Conservation (phyloP, 2,888 invertebrate species). For the Sinopyrophorus schimmeli region DNA sequence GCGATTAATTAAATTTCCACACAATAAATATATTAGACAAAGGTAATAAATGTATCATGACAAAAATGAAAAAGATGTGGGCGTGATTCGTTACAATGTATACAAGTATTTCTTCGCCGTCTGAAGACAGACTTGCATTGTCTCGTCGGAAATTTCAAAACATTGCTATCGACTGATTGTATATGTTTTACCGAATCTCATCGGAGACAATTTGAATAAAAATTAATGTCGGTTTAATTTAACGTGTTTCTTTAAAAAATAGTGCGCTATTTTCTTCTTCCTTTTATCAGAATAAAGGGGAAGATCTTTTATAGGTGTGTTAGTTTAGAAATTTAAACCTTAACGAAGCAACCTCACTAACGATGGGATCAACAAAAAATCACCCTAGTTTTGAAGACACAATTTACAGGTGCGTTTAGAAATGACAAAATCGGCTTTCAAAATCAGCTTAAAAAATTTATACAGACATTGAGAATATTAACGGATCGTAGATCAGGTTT, state of each 20-base stretch:
- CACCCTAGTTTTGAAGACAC: slow-evolving; percentile 8
- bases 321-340: slow-evolving; percentile 23
- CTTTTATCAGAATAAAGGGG: slow-evolving; percentile 4
- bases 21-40: not conserved
- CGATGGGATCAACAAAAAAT: slow-evolving; percentile 19
- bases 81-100: slow-evolving; percentile 16
- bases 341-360: slow-evolving; percentile 22
- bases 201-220: too few relatives aligned
- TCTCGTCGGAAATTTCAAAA: too few relatives aligned
- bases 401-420: slow-evolving; percentile 9
- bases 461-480: too few relatives aligned
- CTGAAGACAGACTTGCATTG: slow-evolving; percentile 1
- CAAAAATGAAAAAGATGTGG: slow-evolving; percentile 16
- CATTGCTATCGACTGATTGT: too few relatives aligned
- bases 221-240: too few relatives aligned
- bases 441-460: too few relatives aligned
- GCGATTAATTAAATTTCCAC: slow-evolving; percentile 8
- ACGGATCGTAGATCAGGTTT: too few relatives aligned
- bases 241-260: too few relatives aligned
- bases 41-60: slow-evolving; percentile 9
- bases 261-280: too few relatives aligned
- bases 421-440: too few relatives aligned
- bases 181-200: too few relatives aligned
- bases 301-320: slow-evolving; percentile 15
- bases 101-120: slow-evolving; percentile 9